Percentiles rank a stretch among this genome's conserved stretches.
These are phyloP conservation scores for Pseudotriccus pelzelni DNA, from an alignment of 2,797 vertebrate species.

Conservation along the genomic window DNA sequence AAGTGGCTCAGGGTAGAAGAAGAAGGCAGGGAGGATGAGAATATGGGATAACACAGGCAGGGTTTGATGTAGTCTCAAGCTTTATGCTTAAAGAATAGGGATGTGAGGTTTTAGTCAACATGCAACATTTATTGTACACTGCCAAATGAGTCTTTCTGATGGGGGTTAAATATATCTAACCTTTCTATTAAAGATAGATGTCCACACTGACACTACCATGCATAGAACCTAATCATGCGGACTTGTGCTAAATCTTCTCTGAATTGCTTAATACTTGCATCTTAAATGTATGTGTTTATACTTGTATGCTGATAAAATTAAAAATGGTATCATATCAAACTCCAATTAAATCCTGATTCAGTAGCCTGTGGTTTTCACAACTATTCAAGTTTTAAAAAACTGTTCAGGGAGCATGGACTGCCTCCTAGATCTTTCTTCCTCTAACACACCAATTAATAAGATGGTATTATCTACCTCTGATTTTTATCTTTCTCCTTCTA, in stretches of 20 bases:
- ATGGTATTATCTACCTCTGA: background rate
- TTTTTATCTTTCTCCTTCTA: background rate
- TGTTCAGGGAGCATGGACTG: background rate
- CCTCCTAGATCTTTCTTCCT: background rate
- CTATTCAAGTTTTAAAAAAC: background rate
- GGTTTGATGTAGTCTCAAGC: background rate
- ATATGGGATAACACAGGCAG: background rate
- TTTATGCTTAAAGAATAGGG: background rate
- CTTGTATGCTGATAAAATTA: background rate
- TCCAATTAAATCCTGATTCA: background rate
- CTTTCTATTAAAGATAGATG: background rate
- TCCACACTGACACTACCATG: fast-evolving
- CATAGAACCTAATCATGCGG: background rate
- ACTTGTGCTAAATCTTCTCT: background rate
- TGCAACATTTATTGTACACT: background rate
- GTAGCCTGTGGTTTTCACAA: background rate
- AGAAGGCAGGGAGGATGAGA: background rate
- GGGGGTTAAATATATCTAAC: background rate
- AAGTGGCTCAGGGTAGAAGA: background rate
- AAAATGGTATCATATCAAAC: background rate
- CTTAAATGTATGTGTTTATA: background rate
- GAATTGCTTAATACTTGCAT: background rate
- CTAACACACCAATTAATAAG: background rate
- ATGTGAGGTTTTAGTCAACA: background rate
- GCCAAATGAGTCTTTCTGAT: background rate